Evolutionary conservation across 2,797 vertebrate species (phyloP).

Genomic region (Myotis vivesi): DNA sequence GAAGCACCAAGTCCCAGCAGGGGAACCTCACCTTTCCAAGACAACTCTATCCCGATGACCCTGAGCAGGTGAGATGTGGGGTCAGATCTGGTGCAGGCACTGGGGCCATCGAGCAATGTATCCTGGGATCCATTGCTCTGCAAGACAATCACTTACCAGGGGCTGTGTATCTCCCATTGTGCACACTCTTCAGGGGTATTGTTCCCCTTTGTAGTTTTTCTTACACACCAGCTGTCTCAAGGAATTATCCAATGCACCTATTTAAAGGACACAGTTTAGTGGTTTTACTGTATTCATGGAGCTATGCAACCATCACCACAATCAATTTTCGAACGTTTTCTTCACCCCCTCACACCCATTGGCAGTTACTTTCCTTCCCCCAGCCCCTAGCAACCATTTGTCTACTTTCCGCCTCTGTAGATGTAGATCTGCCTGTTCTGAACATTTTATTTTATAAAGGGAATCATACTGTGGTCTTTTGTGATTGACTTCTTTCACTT

Average conservation of each 20-base stretch:
- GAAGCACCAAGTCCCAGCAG: background rate
- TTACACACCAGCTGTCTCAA: background rate
- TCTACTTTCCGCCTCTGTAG: background rate
- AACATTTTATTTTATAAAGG: background rate
- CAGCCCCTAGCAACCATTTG: background rate
- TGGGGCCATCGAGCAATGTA: background rate
- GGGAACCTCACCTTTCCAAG: background rate
- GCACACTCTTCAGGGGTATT: no score
- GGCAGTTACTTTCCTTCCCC: background rate
- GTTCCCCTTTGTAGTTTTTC: background rate
- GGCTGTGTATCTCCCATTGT: fast-evolving
- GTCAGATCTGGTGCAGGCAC: background rate
- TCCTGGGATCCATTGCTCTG: background rate
- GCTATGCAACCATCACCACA: no score
- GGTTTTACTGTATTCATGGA: background rate
- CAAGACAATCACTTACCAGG: background rate
- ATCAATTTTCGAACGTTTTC: background rate
- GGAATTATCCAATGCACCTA: background rate
- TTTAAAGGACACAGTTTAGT: background rate
- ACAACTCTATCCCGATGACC: background rate
- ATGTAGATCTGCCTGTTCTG: background rate
- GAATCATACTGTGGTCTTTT: background rate
- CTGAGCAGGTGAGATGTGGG: no score
- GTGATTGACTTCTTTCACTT: background rate
- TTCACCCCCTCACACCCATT: background rate